These are phyloP conservation scores for Stenoptilia bipunctidactyla DNA, from an alignment of 2,888 invertebrate species.

Conservation along the genomic window DNA sequence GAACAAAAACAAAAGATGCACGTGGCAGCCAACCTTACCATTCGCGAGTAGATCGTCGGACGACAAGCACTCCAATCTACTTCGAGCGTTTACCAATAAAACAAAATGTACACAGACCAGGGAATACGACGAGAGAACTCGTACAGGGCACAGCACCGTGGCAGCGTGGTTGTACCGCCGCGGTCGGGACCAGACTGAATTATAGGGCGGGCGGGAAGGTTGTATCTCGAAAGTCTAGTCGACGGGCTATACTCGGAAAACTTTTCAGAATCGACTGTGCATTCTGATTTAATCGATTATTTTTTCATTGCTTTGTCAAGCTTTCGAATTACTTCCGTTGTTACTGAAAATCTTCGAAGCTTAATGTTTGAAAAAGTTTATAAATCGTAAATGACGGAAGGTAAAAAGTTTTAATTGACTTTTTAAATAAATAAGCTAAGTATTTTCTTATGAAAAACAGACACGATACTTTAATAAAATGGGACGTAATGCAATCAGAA, in stretches of 20 bases:
- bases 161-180: neutral
- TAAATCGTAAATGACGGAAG: too few relatives aligned
- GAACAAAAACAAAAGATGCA: neutral
- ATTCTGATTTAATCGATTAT: neutral
- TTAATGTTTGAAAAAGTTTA: too few relatives aligned
- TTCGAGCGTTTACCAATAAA: neutral
- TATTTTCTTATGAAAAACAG: too few relatives aligned
- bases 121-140: neutral
- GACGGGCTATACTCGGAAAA: neutral
- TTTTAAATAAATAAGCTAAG: too few relatives aligned
- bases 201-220: neutral
- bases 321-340: too few relatives aligned
- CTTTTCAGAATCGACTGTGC: neutral
- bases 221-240: neutral
- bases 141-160: neutral
- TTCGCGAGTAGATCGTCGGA: neutral
- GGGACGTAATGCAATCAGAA: too few relatives aligned
- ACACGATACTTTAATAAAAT: too few relatives aligned
- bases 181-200: neutral
- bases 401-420: too few relatives aligned
- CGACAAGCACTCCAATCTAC: neutral
- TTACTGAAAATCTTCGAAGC: too few relatives aligned
- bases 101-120: neutral
- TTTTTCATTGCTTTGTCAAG: too few relatives aligned
- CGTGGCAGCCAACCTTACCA: neutral